Evolutionary conservation across 2,113 vertebrate genomes (phyloP).

Genomic region (Grallaria varia): DNA sequence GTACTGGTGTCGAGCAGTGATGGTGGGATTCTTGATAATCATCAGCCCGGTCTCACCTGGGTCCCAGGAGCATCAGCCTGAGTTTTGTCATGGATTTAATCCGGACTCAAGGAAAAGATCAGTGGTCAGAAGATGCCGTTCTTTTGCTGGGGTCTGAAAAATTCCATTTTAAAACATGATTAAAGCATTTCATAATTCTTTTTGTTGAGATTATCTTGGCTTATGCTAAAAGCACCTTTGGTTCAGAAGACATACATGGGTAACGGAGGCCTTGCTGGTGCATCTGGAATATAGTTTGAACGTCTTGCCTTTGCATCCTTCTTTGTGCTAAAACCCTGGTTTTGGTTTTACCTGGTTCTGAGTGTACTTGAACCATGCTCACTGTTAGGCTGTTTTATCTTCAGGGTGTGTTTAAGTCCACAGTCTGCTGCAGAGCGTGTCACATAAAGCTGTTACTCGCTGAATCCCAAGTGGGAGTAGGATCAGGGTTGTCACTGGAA

Average conservation of each 20-base stretch:
- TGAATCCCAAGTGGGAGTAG: neutral
- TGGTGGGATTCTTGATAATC: neutral
- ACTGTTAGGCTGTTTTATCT: neutral
- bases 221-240: neutral
- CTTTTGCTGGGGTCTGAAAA: neutral
- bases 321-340: neutral
- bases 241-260: neutral
- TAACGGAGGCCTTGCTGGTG: neutral
- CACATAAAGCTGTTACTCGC: neutral
- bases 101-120: neutral
- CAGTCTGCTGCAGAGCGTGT: neutral
- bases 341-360: neutral
- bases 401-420: neutral
- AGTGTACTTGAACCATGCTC: neutral
- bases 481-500: neutral
- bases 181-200: neutral
- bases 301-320: neutral
- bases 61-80: neutral
- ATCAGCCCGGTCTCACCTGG: neutral
- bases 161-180: neutral
- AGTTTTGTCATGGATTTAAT: neutral
- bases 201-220: neutral
- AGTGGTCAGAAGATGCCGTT: neutral
- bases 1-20: neutral
- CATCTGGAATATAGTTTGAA: neutral